Evolutionary conservation across 2,113 vertebrate species (phyloP).

Genomic region (Podarcis raffonei): DNA sequence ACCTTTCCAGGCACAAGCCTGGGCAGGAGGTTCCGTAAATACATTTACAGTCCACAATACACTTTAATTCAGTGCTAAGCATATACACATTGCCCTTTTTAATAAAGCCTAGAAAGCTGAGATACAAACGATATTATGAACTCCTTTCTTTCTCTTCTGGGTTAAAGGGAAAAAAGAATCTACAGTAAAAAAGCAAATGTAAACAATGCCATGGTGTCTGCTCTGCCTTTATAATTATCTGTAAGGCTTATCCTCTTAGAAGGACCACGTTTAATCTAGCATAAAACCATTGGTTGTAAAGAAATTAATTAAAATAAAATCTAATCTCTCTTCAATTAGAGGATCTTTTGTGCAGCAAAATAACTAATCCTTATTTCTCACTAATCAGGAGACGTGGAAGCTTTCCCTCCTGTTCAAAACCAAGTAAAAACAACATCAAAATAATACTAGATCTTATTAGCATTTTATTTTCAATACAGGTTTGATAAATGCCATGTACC

Average conservation of each 20-base stretch:
- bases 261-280: conserved; percentile 31
- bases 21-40: no score
- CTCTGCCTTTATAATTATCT: conserved; percentile 29
- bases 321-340: conserved; percentile 24
- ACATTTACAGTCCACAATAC: background rate
- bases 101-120: conserved; percentile 13
- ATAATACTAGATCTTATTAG: background rate
- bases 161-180: background rate
- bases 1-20: no score
- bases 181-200: background rate
- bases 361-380: conserved; percentile 4
- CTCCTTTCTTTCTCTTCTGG: background rate
- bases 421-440: background rate
- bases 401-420: background rate
- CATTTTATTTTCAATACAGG: background rate
- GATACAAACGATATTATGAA: background rate
- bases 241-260: conserved; percentile 23
- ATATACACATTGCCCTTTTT: background rate
- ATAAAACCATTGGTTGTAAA: background rate
- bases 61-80: background rate
- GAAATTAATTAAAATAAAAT: conserved; percentile 41
- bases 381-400: background rate
- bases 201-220: conserved; percentile 24
- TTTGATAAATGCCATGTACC: rapidly evolving
- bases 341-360: conserved; percentile 28